Evolutionary conservation across 30 jellyfish, hydroid and myxozoan genomes (phyloP).

Genomic region (Aurelia coerulea): DNA sequence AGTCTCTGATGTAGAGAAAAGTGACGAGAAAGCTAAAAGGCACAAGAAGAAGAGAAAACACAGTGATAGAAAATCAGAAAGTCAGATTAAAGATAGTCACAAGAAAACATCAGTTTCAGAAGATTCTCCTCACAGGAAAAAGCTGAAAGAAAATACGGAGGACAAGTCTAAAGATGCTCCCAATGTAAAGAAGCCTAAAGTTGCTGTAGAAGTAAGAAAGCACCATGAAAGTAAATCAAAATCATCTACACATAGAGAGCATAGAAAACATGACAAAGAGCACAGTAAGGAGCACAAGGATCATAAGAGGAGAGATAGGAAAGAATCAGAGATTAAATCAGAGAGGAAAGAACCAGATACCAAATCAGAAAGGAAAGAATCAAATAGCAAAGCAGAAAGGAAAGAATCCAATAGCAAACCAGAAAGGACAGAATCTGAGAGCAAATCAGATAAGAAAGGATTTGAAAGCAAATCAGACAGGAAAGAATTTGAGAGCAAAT

Average conservation of each 20-base stretch:
- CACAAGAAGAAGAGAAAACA: conserved; percentile 28
- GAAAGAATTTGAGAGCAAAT: no score
- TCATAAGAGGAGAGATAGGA: background rate
- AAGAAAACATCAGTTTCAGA: background rate
- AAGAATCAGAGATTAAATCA: background rate
- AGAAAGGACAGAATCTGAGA: no score
- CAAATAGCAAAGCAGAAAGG: background rate
- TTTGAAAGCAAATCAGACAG: no score
- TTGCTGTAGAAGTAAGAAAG: background rate
- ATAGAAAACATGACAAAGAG: conserved; percentile 6
- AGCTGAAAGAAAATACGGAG: background rate
- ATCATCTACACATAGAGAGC: background rate
- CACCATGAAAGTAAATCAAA: conserved; percentile 19
- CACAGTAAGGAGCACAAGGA: background rate
- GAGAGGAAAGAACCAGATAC: background rate
- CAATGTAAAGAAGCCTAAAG: background rate
- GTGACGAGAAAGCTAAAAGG: background rate
- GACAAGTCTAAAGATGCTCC: background rate
- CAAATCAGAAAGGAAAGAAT: background rate
- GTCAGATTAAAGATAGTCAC: background rate
- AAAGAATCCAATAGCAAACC: background rate
- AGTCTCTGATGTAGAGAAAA: background rate
- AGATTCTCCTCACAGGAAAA: background rate
- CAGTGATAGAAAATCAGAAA: background rate
- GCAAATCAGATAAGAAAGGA: no score